phyloP scores from a whole-genome alignment of 2,797 vertebrate species.

The Hydrophis major region DNA sequence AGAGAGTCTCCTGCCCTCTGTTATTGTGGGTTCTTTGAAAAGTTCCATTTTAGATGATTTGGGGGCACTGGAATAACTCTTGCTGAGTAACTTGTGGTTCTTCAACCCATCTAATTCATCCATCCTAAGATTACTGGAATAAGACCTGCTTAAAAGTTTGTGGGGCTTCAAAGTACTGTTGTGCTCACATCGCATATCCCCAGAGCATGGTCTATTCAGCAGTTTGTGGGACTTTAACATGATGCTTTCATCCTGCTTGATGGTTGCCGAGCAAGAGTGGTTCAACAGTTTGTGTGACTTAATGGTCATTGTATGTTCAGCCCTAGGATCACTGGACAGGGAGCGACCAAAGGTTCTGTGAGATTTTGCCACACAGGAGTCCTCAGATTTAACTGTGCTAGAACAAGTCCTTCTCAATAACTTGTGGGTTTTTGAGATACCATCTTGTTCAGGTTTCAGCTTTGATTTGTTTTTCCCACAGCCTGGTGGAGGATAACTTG shows the following conservation, averaged over 20 bases:
- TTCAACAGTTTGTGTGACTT: constrained; percentile 82
- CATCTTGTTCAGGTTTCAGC: constrained; percentile 84
- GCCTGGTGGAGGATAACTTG: constrained; percentile 88
- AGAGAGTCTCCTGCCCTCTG: constrained; percentile 85
- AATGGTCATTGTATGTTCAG: constrained; percentile 75
- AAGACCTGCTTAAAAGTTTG: constrained; percentile 82
- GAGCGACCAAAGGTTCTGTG: constrained; percentile 83
- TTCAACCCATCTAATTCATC: constrained; percentile 84
- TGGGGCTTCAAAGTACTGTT: constrained; percentile 79
- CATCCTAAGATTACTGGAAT: constrained; percentile 79
- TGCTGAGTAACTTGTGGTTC: constrained; percentile 82
- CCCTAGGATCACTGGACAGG: constrained; percentile 78
- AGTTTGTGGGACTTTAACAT: constrained; percentile 78
- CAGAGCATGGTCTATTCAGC: constrained; percentile 78
- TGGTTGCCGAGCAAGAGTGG: constrained; percentile 73
- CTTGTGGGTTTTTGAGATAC: constrained; percentile 85
- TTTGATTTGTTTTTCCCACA: constrained; percentile 87
- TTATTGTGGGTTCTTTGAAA: constrained; percentile 78
- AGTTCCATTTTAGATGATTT: constrained; percentile 80
- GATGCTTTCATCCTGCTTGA: constrained; percentile 79
- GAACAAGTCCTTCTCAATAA: constrained; percentile 83
- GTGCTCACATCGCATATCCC: constrained; percentile 82
- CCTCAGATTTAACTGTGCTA: constrained; percentile 78
- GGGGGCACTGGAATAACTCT: constrained; percentile 79
- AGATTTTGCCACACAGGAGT: constrained; percentile 76